Evolutionary conservation across 2,888 invertebrate species (phyloP).

Genomic region (Epirrita christyi): DNA sequence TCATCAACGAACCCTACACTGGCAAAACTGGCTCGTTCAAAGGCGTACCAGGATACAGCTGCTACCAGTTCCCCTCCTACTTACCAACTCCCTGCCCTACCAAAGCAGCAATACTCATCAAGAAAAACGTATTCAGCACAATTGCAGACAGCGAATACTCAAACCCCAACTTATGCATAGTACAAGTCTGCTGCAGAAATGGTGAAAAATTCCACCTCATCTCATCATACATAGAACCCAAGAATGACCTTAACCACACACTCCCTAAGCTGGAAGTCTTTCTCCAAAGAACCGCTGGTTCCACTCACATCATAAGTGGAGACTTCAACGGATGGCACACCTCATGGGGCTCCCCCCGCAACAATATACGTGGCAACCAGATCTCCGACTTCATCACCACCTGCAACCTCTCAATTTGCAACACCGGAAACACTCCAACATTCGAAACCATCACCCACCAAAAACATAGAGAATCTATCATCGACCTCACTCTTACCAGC

Average conservation of each 20-base stretch:
- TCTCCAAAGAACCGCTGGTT: background rate
- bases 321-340: constrained; percentile 1
- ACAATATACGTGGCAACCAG: background rate
- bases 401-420: background rate
- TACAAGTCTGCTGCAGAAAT: background rate
- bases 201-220: background rate
- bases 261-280: background rate
- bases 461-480: background rate
- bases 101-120: background rate
- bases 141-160: background rate
- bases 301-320: background rate
- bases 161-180: background rate
- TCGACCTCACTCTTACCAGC: background rate
- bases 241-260: background rate
- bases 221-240: background rate
- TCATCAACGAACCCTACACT: constrained; percentile 2
- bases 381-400: background rate
- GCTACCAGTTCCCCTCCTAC: background rate
- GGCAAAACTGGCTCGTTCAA: background rate
- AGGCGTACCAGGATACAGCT: background rate
- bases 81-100: background rate
- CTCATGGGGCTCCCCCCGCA: background rate
- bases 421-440: background rate
- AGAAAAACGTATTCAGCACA: background rate
- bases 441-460: background rate